Evolutionary conservation across 2,113 vertebrate genomes (phyloP), one percentile per base, ranked within the genome.

Genomic region (Muntiacus reevesi): DNA sequence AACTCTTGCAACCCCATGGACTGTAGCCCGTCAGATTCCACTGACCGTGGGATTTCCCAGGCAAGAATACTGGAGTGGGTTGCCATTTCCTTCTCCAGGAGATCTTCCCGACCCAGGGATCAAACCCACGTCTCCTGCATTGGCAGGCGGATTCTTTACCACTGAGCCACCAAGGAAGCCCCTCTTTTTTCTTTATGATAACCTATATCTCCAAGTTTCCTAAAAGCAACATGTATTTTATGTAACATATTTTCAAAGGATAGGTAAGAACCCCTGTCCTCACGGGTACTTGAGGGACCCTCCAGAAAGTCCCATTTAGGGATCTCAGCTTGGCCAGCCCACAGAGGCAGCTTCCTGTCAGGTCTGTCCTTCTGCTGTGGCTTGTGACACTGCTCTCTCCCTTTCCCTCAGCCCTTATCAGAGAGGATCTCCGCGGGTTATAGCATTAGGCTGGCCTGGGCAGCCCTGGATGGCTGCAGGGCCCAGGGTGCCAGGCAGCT

Each of bases 401-500:
- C 88, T 74, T 71, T 54, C 40, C 33, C 86, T 6, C n/a, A 0
- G 57, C 45, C 67, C 93, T 96, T 97, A 98, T 97, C 97, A 55
- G 0, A 16, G 4, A 92, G 82, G 45, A 97, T 96, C 97, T 92
- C 76, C 1, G 1, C 0, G 16, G n/a, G 43, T 78, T 33, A 97
- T 71, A 94, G 76, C 91, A 98, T 98, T 97, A 97, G 93, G 94
- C 82, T 15, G 1, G 94, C 82, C 92, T 17, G 87, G 91, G 94
- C n/a, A 76, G 62, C 52, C 17, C 52, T 62, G 43, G 82, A 55
- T 93, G 97, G 93, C 96, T 93, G 45, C 95, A 45, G 96, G 93
- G 82, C 92, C 81, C 40, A 5, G 83, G 95, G 95, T 97, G 97
- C 97, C 97, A 96, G 97, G 98, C 95, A 81, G 98, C 97, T 89